phyloP scores from a whole-genome alignment of 2,797 vertebrate species.

The Ctenopoma kingsleyae region DNA sequence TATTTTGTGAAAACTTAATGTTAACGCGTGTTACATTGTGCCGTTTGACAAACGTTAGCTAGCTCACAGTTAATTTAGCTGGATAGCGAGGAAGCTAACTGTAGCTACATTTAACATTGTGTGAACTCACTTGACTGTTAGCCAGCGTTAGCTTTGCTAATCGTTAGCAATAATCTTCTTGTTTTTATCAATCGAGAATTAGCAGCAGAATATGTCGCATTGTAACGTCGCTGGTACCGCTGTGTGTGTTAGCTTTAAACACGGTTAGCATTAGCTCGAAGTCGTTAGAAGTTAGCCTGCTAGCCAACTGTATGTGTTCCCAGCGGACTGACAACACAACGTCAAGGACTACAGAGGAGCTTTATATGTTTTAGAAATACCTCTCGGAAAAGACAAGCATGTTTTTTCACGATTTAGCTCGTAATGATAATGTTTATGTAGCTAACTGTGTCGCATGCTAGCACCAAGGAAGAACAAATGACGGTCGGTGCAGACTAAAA shows the following conservation, averaged over 20 bases:
- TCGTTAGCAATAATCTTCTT: conserved; percentile 19
- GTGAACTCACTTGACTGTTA: conserved; percentile 25
- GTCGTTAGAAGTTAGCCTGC: conserved; percentile 40
- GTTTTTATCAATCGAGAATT: conserved; percentile 38
- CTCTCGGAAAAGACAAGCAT: not conserved
- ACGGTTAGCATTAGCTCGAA: conserved; percentile 61
- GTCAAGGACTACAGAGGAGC: not conserved
- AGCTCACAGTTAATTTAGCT: conserved; percentile 45
- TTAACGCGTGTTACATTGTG: conserved; percentile 5
- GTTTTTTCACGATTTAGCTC: conserved; percentile 17
- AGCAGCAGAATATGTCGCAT: conserved; percentile 52
- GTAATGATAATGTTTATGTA: conserved; percentile 1
- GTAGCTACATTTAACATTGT: conserved; percentile 2
- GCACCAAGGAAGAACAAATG: conserved; percentile 49
- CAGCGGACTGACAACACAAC: conserved; percentile 60
- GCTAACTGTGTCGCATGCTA: conserved; percentile 49
- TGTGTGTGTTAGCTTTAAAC: conserved; percentile 43
- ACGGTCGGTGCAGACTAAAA: conserved; percentile 40
- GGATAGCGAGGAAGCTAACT: conserved; percentile 15
- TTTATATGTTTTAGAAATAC: conserved; percentile 4
- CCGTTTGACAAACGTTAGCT: conserved; percentile 28
- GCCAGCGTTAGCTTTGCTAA: conserved; percentile 33
- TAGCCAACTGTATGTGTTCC: conserved; percentile 13
- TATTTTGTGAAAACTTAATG: conserved; percentile 43
- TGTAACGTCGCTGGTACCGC: conserved; percentile 27